Conservation (phyloP, 1,140 invertebrate species). For the Ceratina japonica region DNA sequence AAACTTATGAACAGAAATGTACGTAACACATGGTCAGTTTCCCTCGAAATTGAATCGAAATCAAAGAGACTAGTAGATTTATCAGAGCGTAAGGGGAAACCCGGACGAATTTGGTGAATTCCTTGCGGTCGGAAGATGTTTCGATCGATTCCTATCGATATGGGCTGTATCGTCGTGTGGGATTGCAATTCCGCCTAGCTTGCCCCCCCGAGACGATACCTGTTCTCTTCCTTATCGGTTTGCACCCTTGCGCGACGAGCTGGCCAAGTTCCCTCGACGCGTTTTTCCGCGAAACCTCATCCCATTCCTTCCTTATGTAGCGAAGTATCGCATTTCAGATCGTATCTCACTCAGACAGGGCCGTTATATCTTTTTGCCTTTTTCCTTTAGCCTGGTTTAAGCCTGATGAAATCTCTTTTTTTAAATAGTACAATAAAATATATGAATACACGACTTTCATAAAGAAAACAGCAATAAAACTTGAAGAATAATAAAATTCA, state of each 20-base stretch:
- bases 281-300: not conserved
- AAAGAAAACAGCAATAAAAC: too few species aligned
- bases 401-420: too few species aligned
- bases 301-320: not conserved
- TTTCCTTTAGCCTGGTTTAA: too few species aligned
- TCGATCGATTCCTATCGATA: slow-evolving; percentile 49
- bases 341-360: not conserved
- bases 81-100: slow-evolving; percentile 55
- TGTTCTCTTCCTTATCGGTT: slow-evolving; percentile 55
- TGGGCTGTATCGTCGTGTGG: slow-evolving; percentile 57
- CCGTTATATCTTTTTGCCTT: not conserved
- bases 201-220: slow-evolving; percentile 48
- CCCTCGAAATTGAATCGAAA: slow-evolving; percentile 62
- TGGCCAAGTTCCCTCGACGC: not conserved
- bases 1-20: too few species aligned
- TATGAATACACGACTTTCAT: too few species aligned
- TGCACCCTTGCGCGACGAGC: not conserved
- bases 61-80: slow-evolving; percentile 58
- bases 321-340: slow-evolving; percentile 28
- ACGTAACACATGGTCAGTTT: too few species aligned
- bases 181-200: slow-evolving; percentile 59
- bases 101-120: slow-evolving; percentile 41
- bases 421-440: too few species aligned
- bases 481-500: too few species aligned
- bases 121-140: slow-evolving; percentile 59